Percentiles rank a stretch among this genome's conserved stretches.
These are phyloP conservation scores for Coptodon bakossiorum DNA, from an alignment of 2,113 vertebrate species.

Conservation along the genomic window DNA sequence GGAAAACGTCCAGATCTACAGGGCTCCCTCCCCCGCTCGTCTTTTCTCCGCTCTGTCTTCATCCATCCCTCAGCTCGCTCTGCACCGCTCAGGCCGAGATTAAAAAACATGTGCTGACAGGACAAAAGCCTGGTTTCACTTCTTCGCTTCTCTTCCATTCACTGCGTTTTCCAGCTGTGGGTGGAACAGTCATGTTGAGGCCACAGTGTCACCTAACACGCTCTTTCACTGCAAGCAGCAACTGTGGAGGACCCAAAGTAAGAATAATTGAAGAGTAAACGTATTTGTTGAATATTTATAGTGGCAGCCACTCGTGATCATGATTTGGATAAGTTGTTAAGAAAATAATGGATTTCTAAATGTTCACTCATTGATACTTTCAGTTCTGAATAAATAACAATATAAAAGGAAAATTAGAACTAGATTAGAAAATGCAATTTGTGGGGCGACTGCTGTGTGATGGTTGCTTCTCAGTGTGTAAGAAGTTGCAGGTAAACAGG, in stretches of 20 bases:
- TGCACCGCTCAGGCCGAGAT: neutral
- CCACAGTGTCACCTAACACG: neutral
- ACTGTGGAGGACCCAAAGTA: neutral
- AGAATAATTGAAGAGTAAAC: neutral
- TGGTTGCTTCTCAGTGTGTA: neutral
- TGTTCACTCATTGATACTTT: neutral
- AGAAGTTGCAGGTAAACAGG: neutral
- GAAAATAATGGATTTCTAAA: neutral
- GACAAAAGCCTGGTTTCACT: neutral
- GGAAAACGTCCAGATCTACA: neutral
- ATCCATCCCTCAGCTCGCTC: neutral
- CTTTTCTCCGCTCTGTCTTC: neutral
- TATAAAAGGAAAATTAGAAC: neutral
- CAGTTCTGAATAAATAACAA: neutral
- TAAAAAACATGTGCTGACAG: neutral
- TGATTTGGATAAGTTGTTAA: neutral
- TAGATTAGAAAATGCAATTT: neutral
- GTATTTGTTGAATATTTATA: neutral
- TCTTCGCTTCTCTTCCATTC: neutral
- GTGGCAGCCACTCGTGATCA: accelerated
- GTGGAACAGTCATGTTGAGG: neutral
- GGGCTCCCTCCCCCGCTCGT: neutral
- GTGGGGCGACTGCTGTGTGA: accelerated
- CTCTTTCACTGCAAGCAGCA: neutral
- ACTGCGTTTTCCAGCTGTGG: accelerated